Base-by-base conservation (phyloP, 1,140 invertebrate species). In the Hesperophylax magnus region DNA sequence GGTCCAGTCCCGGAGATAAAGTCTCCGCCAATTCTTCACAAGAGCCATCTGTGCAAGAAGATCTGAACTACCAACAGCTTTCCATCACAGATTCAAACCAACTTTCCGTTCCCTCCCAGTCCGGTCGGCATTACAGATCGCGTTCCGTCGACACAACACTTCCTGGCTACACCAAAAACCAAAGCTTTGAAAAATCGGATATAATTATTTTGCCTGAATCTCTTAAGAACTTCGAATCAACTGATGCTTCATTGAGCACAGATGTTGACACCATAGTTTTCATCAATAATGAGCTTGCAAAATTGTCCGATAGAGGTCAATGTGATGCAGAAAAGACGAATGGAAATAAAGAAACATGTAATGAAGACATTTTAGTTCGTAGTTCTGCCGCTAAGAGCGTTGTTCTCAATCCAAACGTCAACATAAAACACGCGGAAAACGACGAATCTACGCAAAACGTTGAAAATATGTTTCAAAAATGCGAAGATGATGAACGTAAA, bases 1-100 rank as follows among this genome's bases (percentile, higher is more conserved):
- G 88, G 78, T 90, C 89, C 9, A 89, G 88, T 65, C 88, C 88
- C 2, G 87, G 87, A 9, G 89, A 90, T n/a, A 85, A 85, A 82
- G 88, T 89, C 52, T 88, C 87, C 31, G 80, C 86, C 15, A 86
- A 86, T 78, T 86, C 88, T 54, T 89, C 88, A n/a, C 88, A 88
- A 81, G 87, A 87, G 56, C 86, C 85, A 83, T 87, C 87, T 39
- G 86, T 80, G 1, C 82, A 84, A 47, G 82, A 84, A 61, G 82
- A 84, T 53, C 76, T 84, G 75, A 86, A 85, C 11, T 86, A 86
- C 39, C 89, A 88, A 81, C 85, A 86, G 81, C 85, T 86, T 79
- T 67, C 67, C 15, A 85, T 77, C 53, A 56, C 80, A 7, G 88
- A 89, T 20, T 65, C 85, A 11, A 87, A 88, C 84, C 88, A 89